Base-by-base conservation (phyloP, 2,797 vertebrate species). In the Orestias chungarensis region DNA sequence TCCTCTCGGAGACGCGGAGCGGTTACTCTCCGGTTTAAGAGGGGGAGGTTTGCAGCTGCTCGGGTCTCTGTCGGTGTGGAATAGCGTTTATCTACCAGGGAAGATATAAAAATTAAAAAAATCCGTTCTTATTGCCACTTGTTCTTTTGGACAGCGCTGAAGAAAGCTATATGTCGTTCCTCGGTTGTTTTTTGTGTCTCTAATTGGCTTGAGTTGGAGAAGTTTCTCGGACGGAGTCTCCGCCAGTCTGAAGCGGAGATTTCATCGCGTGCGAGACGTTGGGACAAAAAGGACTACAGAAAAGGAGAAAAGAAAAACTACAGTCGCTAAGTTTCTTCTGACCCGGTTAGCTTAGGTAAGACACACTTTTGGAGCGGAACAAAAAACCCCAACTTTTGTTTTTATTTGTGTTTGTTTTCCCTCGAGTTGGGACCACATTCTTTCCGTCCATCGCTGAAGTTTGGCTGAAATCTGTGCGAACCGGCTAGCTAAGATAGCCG, bases 31-130 rank as follows among this genome's bases (percentile, higher is more conserved):
- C 71, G 89, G 88, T 86, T 88, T 74, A 83, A 87, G 85, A 87
- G 88, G 87, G 87, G 88, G 82, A 89, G 89, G 84, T 80, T 82
- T 82, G 90, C 85, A 86, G 78, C 81, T 80, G 76, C 76, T 43
- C 71, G 81, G 85, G 88, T 40, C 59, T 62, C 78, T 93, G 83
- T 88, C 86, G 84, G 87, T 84, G 87, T 89, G 81, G 76, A 72
- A 79, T 71, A 54, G 68, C 78, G 15, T 76, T 78, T 85, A 79
- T 82, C 70, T 61, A 55, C 68, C 74, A 71, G 86, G 82, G n/a
- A n/a, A n/a, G n/a, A n/a, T n/a, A n/a, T n/a, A n/a, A n/a, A n/a
- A n/a, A n/a, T n/a, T n/a, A n/a, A n/a, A n/a, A n/a, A n/a, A n/a
- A n/a, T n/a, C n/a, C n/a, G n/a, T n/a, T n/a, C n/a, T n/a, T n/a